Evolutionary conservation across 2,797 vertebrate species (phyloP), one percentile per base, ranked within the genome.

Genomic region (Borostomias antarcticus): DNA sequence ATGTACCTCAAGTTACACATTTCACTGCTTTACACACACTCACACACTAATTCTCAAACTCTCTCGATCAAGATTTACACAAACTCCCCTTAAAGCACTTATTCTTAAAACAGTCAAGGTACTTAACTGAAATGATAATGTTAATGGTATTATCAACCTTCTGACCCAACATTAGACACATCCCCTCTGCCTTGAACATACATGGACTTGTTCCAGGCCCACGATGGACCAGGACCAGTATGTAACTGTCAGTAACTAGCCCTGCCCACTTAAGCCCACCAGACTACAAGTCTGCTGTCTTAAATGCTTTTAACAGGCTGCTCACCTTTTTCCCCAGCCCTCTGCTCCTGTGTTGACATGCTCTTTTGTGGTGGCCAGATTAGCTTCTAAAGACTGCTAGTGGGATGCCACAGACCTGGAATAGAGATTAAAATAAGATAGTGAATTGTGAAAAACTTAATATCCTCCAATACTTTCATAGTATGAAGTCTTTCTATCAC

Each of bases 1-100:
- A 80, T 88, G 88, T 90, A 91, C 87, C 89, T 92, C 88, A 88
- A 81, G 63, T 74, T 76, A 73, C 57, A 67, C 78, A 80, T 70
- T 74, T 79, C 69, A 82, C 68, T 77, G 74, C 75, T 82, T 76
- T 74, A 74, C 70, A n/a, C n/a, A n/a, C n/a, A n/a, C n/a, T n/a
- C n/a, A n/a, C n/a, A 53, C n/a, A 37, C 43, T 29, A 47, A 54
- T 32, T 23, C n/a, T n/a, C n/a, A n/a, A n/a, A 54, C 15, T 32
- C 37, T 63, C 59, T 71, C 32, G 45, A 50, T 64, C 40, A 59
- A 26, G 51, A 70, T 57, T 60, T 28, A 61, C 25, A 61, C 59
- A 45, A 29, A 10, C 26, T 73, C 21, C 17, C 35, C 25, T 59
- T 43, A 43, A 69, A 84, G 77, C 80, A 88, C 77, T 81, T 90